Evolutionary conservation across 2,797 vertebrate genomes (phyloP).

Genomic region (Spondyliosoma cantharus): DNA sequence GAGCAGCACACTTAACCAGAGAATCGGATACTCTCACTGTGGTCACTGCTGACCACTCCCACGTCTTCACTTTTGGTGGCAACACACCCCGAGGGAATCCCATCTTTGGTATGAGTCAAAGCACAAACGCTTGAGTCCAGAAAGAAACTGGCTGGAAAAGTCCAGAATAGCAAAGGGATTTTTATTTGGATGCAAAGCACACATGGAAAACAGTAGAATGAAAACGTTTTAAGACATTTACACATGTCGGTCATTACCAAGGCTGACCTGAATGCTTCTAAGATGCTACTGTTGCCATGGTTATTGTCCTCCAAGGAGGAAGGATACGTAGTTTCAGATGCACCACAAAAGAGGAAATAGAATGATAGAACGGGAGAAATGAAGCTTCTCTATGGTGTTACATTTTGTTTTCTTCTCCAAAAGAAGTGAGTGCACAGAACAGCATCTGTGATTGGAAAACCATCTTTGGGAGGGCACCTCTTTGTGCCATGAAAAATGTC

Average conservation of each 20-base stretch:
- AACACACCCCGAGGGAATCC: slow-evolving; percentile 87
- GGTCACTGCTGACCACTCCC: slow-evolving; percentile 90
- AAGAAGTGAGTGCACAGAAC: too few species aligned
- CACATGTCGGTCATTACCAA: neutral
- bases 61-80: slow-evolving; percentile 88
- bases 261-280: too few species aligned
- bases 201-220: neutral
- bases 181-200: neutral
- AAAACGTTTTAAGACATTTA: neutral
- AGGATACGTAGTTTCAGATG: too few species aligned
- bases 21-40: slow-evolving; percentile 86
- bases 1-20: slow-evolving; percentile 80
- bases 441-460: too few species aligned
- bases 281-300: too few species aligned
- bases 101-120: slow-evolving; percentile 85
- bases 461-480: too few species aligned
- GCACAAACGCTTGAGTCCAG: neutral
- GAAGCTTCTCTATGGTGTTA: too few species aligned
- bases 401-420: too few species aligned
- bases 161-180: neutral
- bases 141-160: neutral
- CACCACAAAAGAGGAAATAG: too few species aligned
- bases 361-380: too few species aligned
- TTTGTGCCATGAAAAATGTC: too few species aligned
- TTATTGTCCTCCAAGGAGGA: too few species aligned